These are phyloP conservation scores for Ia io DNA, from an alignment of 2,113 vertebrate genomes.

Conservation along the genomic window DNA sequence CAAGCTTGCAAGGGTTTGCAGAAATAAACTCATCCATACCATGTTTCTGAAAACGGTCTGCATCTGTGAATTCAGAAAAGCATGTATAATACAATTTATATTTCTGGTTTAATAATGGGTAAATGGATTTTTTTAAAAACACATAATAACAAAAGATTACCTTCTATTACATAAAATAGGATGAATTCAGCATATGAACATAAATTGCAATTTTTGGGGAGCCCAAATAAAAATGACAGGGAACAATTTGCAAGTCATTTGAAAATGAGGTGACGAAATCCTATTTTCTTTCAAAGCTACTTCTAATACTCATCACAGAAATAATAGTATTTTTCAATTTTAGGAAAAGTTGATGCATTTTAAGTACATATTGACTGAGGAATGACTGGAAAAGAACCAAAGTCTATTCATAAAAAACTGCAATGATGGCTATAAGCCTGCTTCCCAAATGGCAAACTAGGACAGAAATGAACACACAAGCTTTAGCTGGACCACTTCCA, in stretches of 20 bases:
- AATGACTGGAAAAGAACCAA: constrained; percentile 68
- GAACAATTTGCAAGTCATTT: not conserved
- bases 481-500: constrained; percentile 92
- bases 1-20: constrained; percentile 90
- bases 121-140: not conserved
- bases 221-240: not conserved
- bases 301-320: constrained; percentile 43
- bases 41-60: constrained; percentile 92
- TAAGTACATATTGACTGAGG: constrained; percentile 67
- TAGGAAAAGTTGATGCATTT: constrained; percentile 44
- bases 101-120: not conserved
- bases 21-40: constrained; percentile 96
- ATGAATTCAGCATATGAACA: not conserved
- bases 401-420: constrained; percentile 68
- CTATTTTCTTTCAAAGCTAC: not conserved
- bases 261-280: not conserved
- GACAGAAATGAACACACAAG: constrained; percentile 85
- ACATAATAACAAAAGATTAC: not conserved
- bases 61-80: constrained; percentile 79
- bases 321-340: not conserved
- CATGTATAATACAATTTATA: not conserved
- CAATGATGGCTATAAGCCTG: constrained; percentile 75
- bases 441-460: constrained; percentile 88
- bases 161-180: not conserved
- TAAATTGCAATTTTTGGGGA: not conserved